Evolutionary conservation across 2,797 vertebrate species (phyloP).

Genomic region (Sebastolobus alascanus): DNA sequence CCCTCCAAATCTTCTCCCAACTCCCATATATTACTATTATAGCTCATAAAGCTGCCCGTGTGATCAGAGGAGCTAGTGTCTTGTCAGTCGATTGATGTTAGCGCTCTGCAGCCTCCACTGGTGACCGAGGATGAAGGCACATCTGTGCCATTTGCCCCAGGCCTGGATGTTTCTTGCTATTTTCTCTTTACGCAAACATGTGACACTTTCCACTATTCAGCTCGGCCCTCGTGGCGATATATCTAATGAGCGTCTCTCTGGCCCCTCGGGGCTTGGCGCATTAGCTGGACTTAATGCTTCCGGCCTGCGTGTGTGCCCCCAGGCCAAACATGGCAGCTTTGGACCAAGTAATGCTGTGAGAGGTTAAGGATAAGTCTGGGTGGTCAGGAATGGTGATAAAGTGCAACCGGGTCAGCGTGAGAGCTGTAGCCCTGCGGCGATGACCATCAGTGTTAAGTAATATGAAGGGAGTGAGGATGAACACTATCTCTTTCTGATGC

Average conservation of each 20-base stretch:
- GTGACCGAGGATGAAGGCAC: conserved; percentile 70
- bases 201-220: conserved; percentile 79
- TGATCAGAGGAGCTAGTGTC: conserved; percentile 51
- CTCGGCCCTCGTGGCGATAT: conserved; percentile 58
- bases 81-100: conserved; percentile 61
- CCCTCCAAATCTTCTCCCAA: conserved; percentile 30
- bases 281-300: conserved; percentile 83
- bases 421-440: conserved; percentile 61
- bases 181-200: conserved; percentile 80
- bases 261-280: conserved; percentile 71
- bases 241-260: conserved; percentile 75
- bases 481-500: neutral
- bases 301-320: conserved; percentile 63
- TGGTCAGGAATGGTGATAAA: conserved; percentile 80
- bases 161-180: conserved; percentile 75
- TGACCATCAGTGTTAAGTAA: conserved; percentile 60
- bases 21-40: conserved; percentile 41
- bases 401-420: conserved; percentile 59
- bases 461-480: conserved; percentile 22
- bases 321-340: conserved; percentile 71
- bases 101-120: conserved; percentile 54
- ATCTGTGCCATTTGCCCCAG: conserved; percentile 77
- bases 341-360: conserved; percentile 60
- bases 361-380: conserved; percentile 76
- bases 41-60: conserved; percentile 58